A percentile compares a stretch with the other conserved stretches of the same genome.
These are phyloP conservation scores for Hypothenemus hampei DNA, from an alignment of 1,140 invertebrate species.

Conservation along the genomic window DNA sequence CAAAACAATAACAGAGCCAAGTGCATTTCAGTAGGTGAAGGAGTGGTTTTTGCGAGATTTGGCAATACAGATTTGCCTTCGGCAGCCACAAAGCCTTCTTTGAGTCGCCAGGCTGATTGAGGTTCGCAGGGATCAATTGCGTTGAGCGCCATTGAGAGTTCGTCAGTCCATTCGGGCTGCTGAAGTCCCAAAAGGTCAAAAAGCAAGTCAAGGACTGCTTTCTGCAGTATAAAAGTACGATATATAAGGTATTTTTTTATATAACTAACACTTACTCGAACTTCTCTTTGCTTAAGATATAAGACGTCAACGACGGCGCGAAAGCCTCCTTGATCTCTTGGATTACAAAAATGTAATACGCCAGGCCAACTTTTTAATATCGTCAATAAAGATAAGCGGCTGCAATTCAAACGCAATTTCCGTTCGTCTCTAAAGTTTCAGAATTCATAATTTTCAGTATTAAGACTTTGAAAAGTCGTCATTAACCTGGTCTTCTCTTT, in stretches of 20 bases:
- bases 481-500: constrained; percentile 41
- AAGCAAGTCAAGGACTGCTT: constrained; percentile 83
- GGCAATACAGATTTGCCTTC: constrained; percentile 81
- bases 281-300: constrained; percentile 82
- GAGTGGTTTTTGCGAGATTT: constrained; percentile 72
- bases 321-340: constrained; percentile 64
- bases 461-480: neutral
- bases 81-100: constrained; percentile 86
- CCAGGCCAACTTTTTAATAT: constrained; percentile 88
- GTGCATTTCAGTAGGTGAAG: constrained; percentile 89
- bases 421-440: constrained; percentile 69
- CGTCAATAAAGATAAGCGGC: constrained; percentile 76
- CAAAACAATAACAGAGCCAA: constrained; percentile 81
- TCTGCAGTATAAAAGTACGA: constrained; percentile 56
- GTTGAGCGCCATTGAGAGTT: constrained; percentile 78
- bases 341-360: constrained; percentile 77
- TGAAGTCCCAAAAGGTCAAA: constrained; percentile 84
- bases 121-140: constrained; percentile 80
- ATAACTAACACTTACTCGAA: constrained; percentile 60
- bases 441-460: constrained; percentile 11
- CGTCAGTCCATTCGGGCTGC: constrained; percentile 86
- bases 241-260: constrained; percentile 9
- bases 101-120: constrained; percentile 78
- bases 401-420: constrained; percentile 75
- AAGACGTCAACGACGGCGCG: constrained; percentile 81